Percentiles rank a stretch among this genome's conserved stretches.
Evolutionary conservation across 1,140 invertebrate genomes (phyloP).

Genomic region (Amyelois transitella): DNA sequence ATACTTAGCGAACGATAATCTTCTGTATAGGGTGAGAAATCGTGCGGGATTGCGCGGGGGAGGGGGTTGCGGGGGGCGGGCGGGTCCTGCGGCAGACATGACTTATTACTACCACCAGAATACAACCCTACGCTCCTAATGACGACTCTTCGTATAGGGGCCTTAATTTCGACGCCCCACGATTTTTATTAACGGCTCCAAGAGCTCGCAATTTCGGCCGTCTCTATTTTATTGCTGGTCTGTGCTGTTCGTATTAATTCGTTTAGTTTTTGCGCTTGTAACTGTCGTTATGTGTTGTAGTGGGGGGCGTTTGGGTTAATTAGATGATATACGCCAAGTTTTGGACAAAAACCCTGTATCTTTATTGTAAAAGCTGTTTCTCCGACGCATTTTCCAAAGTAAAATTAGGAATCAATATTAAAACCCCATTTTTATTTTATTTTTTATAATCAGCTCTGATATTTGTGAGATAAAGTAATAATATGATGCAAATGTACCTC

Average conservation of each 20-base stretch:
- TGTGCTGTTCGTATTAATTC: slow-evolving; percentile 28
- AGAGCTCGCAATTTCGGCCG: slow-evolving; percentile 51
- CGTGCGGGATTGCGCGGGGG: slow-evolving; percentile 26
- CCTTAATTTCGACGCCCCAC: slow-evolving; percentile 69
- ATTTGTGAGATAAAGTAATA: too few relatives aligned
- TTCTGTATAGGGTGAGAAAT: slow-evolving; percentile 47
- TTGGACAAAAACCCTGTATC: neutral
- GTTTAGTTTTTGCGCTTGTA: slow-evolving; percentile 23
- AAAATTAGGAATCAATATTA: too few relatives aligned
- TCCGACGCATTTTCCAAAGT: too few relatives aligned
- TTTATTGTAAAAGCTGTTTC: too few relatives aligned
- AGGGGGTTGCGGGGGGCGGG: slow-evolving; percentile 21
- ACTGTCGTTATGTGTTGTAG: slow-evolving; percentile 1
- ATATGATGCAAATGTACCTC: too few relatives aligned
- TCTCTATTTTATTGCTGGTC: slow-evolving; percentile 44
- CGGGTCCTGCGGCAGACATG: slow-evolving; percentile 63
- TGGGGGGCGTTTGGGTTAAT: neutral
- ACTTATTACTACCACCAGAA: slow-evolving; percentile 66
- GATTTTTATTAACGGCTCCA: slow-evolving; percentile 68
- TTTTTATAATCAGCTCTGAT: too few relatives aligned
- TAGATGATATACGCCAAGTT: neutral
- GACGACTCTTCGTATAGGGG: slow-evolving; percentile 57
- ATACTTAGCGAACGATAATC: slow-evolving; percentile 56
- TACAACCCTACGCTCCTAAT: slow-evolving; percentile 69
- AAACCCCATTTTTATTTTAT: too few relatives aligned